A percentile compares a stretch with the other conserved stretches of the same genome.
Conservation (phyloP, 2,113 vertebrate species). For the Colistium nudipinnis region DNA sequence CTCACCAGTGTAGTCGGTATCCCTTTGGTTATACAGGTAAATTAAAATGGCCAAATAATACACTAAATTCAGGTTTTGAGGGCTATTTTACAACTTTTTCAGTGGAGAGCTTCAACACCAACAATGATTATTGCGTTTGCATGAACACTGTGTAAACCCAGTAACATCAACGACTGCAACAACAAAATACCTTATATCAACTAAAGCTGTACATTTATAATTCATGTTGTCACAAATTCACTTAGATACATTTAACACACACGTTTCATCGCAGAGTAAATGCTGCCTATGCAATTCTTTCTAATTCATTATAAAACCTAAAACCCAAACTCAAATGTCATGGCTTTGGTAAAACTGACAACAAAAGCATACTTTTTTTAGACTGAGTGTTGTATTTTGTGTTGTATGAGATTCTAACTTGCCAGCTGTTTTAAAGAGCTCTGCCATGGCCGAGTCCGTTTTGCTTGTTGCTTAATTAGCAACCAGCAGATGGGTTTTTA, state of each 20-base stretch:
- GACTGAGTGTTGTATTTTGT: neutral
- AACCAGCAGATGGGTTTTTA: neutral
- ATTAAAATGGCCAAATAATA: too few species aligned
- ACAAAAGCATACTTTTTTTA: neutral
- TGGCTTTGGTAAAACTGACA: neutral
- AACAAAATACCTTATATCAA: too few species aligned
- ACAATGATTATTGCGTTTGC: too few species aligned
- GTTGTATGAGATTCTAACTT: constrained; percentile 1
- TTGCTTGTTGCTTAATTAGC: too few species aligned
- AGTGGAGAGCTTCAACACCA: too few species aligned
- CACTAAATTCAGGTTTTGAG: too few species aligned
- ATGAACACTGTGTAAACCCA: too few species aligned
- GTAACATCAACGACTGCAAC: neutral
- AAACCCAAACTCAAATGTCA: neutral
- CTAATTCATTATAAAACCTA: neutral
- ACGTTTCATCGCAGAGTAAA: neutral
- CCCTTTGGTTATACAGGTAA: too few species aligned
- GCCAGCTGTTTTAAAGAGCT: neutral
- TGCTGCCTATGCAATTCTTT: neutral
- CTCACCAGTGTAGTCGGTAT: too few species aligned
- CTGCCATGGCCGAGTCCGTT: too few species aligned
- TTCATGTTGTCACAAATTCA: neutral
- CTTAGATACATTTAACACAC: neutral
- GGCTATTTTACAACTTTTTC: too few species aligned
- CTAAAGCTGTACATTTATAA: neutral